A percentile compares a stretch with the other conserved stretches of the same genome.
Conservation (phyloP, 2,797 vertebrate species). For the Ptychadena robeensis region DNA sequence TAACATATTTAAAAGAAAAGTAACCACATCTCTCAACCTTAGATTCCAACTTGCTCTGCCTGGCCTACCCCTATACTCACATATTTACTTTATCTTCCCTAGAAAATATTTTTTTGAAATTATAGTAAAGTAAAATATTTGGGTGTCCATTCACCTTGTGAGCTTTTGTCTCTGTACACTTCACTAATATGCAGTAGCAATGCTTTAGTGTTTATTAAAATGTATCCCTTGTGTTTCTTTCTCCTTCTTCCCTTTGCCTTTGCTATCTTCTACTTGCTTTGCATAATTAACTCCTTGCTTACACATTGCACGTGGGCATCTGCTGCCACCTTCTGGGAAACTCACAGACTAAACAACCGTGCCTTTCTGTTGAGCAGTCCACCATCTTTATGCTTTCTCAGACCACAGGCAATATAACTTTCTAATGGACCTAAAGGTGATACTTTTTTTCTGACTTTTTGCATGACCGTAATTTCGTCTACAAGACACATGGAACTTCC, state of each 20-base stretch:
- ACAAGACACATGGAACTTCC: slow-evolving; percentile 1
- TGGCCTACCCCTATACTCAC: no score
- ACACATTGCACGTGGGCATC: slow-evolving; percentile 71
- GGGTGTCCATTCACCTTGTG: slow-evolving; percentile 5
- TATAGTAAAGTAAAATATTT: background rate
- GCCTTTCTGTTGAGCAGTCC: slow-evolving; percentile 95
- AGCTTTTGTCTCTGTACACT: slow-evolving; percentile 44
- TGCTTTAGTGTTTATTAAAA: slow-evolving; percentile 70
- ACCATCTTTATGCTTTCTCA: slow-evolving; percentile 99
- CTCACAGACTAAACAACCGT: slow-evolving; percentile 90
- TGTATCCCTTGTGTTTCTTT: slow-evolving; percentile 77
- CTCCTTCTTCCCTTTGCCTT: slow-evolving; percentile 65
- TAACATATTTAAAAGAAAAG: no score
- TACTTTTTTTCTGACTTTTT: slow-evolving; percentile 74
- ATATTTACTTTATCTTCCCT: no score
- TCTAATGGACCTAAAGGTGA: slow-evolving; percentile 93
- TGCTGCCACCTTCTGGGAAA: slow-evolving; percentile 76
- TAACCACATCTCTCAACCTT: no score
- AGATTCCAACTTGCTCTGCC: no score
- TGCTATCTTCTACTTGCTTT: slow-evolving; percentile 73
- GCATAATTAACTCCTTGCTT: slow-evolving; percentile 77
- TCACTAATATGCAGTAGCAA: slow-evolving; percentile 58
- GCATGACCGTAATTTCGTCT: slow-evolving; percentile 69
- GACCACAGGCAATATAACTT: slow-evolving; percentile 98
- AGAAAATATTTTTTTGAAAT: no score